These are phyloP conservation scores for Glyphotaelius pellucidus DNA, from an alignment of 2,888 invertebrate genomes.

Conservation along the genomic window DNA sequence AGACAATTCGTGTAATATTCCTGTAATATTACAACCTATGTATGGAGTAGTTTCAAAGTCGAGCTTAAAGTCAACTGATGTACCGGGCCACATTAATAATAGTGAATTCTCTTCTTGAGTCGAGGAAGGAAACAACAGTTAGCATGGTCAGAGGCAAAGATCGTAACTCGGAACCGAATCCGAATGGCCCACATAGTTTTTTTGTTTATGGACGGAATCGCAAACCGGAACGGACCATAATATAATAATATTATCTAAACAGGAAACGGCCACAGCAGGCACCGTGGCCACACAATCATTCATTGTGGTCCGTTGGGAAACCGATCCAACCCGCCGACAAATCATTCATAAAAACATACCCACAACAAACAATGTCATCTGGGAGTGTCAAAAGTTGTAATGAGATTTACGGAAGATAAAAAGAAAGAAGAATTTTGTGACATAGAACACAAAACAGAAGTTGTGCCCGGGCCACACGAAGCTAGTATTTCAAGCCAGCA, in stretches of 20 bases:
- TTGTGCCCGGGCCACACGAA: too few species aligned
- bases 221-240: conserved; percentile 32
- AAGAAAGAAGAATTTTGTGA: neutral
- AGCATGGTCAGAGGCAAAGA: conserved; percentile 13
- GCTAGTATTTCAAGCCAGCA: too few species aligned
- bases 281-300: neutral
- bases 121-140: neutral
- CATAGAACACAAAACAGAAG: neutral
- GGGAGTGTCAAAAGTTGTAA: neutral
- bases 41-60: too few species aligned
- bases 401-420: neutral
- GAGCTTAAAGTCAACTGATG: too few species aligned
- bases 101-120: neutral
- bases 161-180: conserved; percentile 17
- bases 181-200: conserved; percentile 20
- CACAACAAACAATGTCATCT: neutral
- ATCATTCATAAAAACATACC: neutral
- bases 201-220: conserved; percentile 38
- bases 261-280: conserved; percentile 9
- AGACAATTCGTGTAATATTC: too few species aligned
- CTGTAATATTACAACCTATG: too few species aligned
- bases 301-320: neutral
- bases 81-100: too few species aligned
- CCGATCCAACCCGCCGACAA: neutral
- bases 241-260: conserved; percentile 26